phyloP scores from a whole-genome alignment of 2,797 vertebrate genomes.

The Enteromius treurensis region DNA sequence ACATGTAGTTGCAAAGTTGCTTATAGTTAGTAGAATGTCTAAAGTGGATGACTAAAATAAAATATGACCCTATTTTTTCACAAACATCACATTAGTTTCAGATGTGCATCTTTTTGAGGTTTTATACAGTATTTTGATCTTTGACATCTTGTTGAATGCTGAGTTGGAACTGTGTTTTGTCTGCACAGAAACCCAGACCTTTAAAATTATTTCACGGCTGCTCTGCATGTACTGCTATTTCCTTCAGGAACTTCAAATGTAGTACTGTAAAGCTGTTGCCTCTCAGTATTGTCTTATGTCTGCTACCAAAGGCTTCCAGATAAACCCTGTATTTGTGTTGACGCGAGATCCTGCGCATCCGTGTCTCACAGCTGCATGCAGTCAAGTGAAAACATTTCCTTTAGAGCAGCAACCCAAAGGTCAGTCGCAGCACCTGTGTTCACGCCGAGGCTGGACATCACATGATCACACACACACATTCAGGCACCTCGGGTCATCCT shows the following conservation, averaged over 20 bases:
- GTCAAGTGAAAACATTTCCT: constrained; percentile 65
- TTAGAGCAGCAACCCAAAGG: constrained; percentile 76
- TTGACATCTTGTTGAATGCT: background rate
- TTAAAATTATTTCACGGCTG: background rate
- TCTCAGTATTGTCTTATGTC: constrained; percentile 26
- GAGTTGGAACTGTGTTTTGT: background rate
- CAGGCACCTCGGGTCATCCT: constrained; percentile 48
- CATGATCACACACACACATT: constrained; percentile 61
- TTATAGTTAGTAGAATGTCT: background rate
- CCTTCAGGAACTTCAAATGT: background rate
- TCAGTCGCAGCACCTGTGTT: constrained; percentile 80
- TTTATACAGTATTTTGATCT: background rate
- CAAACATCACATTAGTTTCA: background rate
- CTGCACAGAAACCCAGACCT: background rate
- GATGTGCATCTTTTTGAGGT: background rate
- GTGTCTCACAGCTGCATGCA: constrained; percentile 68
- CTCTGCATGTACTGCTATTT: background rate
- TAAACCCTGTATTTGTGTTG: constrained; percentile 63
- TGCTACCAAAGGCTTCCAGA: constrained; percentile 56
- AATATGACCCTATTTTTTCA: background rate
- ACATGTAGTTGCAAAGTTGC: background rate
- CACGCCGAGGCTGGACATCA: constrained; percentile 73
- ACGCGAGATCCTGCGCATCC: constrained; percentile 73
- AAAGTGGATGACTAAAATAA: background rate
- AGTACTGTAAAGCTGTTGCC: background rate